Base-by-base conservation (phyloP, 2,113 vertebrate species). In the Hypocryptadius cinnamomeus region DNA sequence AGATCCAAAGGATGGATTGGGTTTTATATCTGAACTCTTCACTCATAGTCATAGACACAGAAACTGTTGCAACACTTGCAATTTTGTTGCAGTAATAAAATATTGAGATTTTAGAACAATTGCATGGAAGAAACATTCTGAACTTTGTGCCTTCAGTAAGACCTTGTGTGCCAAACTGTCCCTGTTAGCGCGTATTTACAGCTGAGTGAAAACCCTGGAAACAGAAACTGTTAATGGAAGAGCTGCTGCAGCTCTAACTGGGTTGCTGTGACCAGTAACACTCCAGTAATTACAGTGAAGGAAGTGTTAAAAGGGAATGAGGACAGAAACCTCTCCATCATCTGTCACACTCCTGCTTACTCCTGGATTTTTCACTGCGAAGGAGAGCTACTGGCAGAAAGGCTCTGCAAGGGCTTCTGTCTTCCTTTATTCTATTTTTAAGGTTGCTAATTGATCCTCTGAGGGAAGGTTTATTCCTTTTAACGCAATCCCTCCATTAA, bases 361-460 rank as follows among this genome's bases (percentile, higher is more conserved):
- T 83, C 80, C 85, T 64, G n/a, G 76, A 57, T 86, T 96, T 94
- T 95, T 80, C 70, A 89, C 61, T 14, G 50, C 77, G 13, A 63
- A 83, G 61, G 59, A 95, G 60, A 91, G 63, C 84, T 89, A 31
- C 71, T 16, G 51, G 69, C 84, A 94, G 78, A 90, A 93, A 73
- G 76, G 81, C 91, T 94, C 91, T 68, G 79, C 81, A 88, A 91
- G 70, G 79, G 74, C 88, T 91, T 93, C 87, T 77, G 12, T 48
- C 91, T 92, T 82, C 81, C 74, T 90, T 92, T 86, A 78, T 94
- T 92, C 87, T 93, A 92, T 95, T 97, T 94, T 94, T 91, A 92
- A 97, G 93, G 66, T 59, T 87, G 85, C 83, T 96, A 96, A 97
- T 95, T 97, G 94, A 95, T 95, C 85, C 95, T 96, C 79, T 61